A percentile compares a stretch with the other conserved stretches of the same genome.
Conservation (phyloP, 2,888 invertebrate species). For the Eubasilissa splendida region DNA sequence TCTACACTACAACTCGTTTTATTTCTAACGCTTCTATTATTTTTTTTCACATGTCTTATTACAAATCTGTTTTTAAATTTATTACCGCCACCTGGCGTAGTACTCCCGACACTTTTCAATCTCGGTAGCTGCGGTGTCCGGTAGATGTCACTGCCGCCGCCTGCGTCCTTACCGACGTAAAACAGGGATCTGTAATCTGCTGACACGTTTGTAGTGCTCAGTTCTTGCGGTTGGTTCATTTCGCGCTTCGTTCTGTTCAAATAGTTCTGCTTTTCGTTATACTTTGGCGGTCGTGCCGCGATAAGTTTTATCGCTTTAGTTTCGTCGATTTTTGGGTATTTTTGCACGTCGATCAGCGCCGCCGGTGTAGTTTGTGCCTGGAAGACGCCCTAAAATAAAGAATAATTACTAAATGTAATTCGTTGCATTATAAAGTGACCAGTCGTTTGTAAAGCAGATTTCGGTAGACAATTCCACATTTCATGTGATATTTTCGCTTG, state of each 20-base stretch:
- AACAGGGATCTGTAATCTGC: conserved; percentile 6
- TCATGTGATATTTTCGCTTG: too few relatives aligned
- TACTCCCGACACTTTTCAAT: not conserved
- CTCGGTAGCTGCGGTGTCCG: not conserved
- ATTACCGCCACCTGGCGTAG: not conserved
- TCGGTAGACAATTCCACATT: too few relatives aligned
- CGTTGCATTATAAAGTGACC: too few relatives aligned
- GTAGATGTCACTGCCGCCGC: not conserved
- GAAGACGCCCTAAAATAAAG: too few relatives aligned
- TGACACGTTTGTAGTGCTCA: not conserved
- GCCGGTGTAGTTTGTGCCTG: not conserved
- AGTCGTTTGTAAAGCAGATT: too few relatives aligned
- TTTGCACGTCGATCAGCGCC: not conserved
- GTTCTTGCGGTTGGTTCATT: conserved; percentile 2
- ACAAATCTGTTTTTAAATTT: not conserved
- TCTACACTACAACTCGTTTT: not conserved
- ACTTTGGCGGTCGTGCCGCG: too few relatives aligned
- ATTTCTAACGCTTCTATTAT: not conserved
- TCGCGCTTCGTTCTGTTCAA: not conserved
- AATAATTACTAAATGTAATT: too few relatives aligned
- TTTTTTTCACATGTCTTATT: not conserved
- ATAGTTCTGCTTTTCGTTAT: not conserved
- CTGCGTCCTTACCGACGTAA: not conserved
- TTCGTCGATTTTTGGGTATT: not conserved
- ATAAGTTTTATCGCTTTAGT: not conserved